Percentiles rank a stretch among this genome's conserved stretches.
phyloP scores from a whole-genome alignment of 2,888 invertebrate species.

The Taenaris catops region DNA sequence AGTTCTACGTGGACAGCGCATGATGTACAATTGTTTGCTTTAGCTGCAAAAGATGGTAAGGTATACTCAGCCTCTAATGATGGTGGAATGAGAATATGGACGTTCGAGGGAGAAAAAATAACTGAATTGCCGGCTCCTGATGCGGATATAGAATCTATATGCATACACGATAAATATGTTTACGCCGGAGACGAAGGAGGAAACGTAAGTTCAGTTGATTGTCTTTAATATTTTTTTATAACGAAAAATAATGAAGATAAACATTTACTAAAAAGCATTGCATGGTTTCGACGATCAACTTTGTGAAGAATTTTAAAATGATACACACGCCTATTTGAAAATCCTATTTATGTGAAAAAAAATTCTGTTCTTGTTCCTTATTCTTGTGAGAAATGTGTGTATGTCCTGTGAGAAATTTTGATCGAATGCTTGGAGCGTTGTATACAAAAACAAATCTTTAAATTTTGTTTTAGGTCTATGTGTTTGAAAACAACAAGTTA shows the following conservation, averaged over 20 bases:
- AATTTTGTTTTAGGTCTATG: slow-evolving; percentile 69
- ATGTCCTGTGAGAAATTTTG: too few species aligned
- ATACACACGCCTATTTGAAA: too few species aligned
- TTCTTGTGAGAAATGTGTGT: too few species aligned
- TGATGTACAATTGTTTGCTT: slow-evolving; percentile 79
- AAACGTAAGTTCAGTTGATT: slow-evolving; percentile 75
- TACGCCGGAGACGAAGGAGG: slow-evolving; percentile 82
- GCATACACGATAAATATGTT: slow-evolving; percentile 58
- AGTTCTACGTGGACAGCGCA: slow-evolving; percentile 76
- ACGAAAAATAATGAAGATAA: too few species aligned
- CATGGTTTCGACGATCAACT: too few species aligned
- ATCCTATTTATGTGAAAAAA: too few species aligned
- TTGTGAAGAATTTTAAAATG: too few species aligned
- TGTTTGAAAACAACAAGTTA: slow-evolving; percentile 73
- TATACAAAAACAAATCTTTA: too few species aligned
- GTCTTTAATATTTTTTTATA: too few species aligned
- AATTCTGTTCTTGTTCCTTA: too few species aligned
- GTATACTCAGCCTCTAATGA: slow-evolving; percentile 83
- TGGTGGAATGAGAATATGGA: slow-evolving; percentile 81
- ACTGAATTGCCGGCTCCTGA: slow-evolving; percentile 54
- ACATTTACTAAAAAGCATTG: too few species aligned
- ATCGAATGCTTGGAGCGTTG: too few species aligned
- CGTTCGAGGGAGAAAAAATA: slow-evolving; percentile 49
- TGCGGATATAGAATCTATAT: slow-evolving; percentile 51
- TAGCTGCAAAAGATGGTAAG: slow-evolving; percentile 68